Evolutionary conservation across 2,888 invertebrate species (phyloP), one percentile per base, ranked within the genome.

Genomic region (Congeria kusceri): DNA sequence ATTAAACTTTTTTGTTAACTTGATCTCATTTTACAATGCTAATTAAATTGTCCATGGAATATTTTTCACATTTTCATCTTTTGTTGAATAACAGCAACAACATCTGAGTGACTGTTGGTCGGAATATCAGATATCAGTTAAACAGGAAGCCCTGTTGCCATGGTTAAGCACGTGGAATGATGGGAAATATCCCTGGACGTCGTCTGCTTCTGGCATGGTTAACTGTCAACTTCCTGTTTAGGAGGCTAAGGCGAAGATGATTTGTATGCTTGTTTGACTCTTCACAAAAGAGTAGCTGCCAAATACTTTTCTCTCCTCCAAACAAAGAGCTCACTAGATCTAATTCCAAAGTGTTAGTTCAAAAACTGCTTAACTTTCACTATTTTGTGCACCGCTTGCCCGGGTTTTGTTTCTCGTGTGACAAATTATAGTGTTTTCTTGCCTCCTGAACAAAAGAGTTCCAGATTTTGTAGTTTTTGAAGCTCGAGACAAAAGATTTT

Each of bases 181-280:
- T 71, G 72, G 71, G 76, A 76, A 65, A 61, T 66, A 63, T 72
- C 65, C 29, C 68, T 59, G 53, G 76, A 72, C 66, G 65, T 65
- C 62, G 68, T 76, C 62, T 80, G 73, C 57, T 62, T 32, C 63
- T 69, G 76, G 63, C 76, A 80, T 39, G 68, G 65, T 64, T 62
- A 76, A 80, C 27, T 76, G 65, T 69, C 61, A 61, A 73, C 76
- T 80, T 80, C 80, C 80, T 80, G 80, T 76, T 58, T 57, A 46
- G 64, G 64, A 25, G 46, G 29, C 20, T 29, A 15, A 56, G 56
- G 20, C 11, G 18, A 25, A 15, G 58, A 9, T 59, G 44, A 28
- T 28, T 58, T 59, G 39, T 44, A 58, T 68, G n/a, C 46, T 56
- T 25, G 4, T 57, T 57, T 4, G 32, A 23, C 56, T 57, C 27